phyloP scores from a whole-genome alignment of 2,113 vertebrate genomes.

The Edolisoma coerulescens region DNA sequence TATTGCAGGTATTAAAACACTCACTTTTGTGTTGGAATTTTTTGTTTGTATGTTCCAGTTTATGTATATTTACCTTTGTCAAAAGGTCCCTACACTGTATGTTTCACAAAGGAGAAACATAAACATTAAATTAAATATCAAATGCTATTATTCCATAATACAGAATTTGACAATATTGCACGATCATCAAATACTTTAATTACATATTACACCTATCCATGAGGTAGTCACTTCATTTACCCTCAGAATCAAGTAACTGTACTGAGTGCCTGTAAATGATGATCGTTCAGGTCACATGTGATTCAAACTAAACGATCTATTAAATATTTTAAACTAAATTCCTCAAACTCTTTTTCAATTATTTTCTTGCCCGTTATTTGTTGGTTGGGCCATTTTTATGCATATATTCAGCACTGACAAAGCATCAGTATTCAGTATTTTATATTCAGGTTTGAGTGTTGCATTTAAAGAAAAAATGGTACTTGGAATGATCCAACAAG shows the following conservation, averaged over 20 bases:
- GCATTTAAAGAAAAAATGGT: not conserved
- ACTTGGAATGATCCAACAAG: not conserved
- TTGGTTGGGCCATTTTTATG: not conserved
- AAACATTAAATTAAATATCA: not conserved
- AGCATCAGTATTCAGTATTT: not conserved
- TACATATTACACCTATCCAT: not conserved
- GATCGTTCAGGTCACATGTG: not conserved
- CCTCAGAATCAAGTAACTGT: not conserved
- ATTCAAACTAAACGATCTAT: not conserved
- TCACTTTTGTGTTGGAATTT: not conserved
- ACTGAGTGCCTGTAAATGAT: not conserved
- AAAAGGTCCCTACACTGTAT: not conserved
- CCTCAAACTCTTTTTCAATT: not conserved
- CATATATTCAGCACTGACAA: not conserved
- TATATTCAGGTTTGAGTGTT: not conserved
- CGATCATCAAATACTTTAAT: not conserved
- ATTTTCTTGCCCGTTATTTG: not conserved
- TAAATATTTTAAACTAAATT: not conserved
- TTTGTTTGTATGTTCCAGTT: not conserved
- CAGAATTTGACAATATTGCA: not conserved
- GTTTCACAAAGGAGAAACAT: not conserved
- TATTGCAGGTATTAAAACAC: not conserved
- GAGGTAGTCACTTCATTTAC: not conserved
- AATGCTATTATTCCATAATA: not conserved
- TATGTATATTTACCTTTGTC: not conserved